Evolutionary conservation across 2,888 invertebrate species (phyloP), one percentile per base, ranked within the genome.

Genomic region (Noctua janthe): DNA sequence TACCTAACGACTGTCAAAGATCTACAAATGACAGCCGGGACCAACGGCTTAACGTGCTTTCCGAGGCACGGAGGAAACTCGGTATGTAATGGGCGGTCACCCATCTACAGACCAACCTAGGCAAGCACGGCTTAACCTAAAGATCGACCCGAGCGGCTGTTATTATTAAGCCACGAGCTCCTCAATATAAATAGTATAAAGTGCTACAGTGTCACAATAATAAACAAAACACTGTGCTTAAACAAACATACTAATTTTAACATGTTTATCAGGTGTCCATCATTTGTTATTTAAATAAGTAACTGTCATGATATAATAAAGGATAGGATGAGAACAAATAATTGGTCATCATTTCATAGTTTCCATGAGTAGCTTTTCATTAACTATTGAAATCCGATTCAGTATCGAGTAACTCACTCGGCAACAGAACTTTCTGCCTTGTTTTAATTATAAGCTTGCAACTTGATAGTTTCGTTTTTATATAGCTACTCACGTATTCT

Each of bases 391-490:
- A 74, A 83, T 80, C 47, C n/a, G 39, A 80, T 74, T 56, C 56
- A 79, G 74, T 74, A 51, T 82, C 71, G 43, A 66, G 51, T 66
- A 74, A 51, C 43, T 71, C 43, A 43, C 39, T 66, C 35, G 51
- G 35, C 73, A 71, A 47, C 23, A 29, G 20, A 62, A 64, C 35
- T 70, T 73, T 71, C 35, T 20, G 71, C n/a, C 49, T 66, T 35
- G 62, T 10, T 71, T 81, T 76, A 74, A 71, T 72, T 74, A 72
- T 67, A 85, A 74, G 39, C 47, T 47, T 75, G 72, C 59, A 78
- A 74, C 70, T 71, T 71, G 76, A 85, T 85, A 76, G 82, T 82
- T 85, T 85, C 39, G 78, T 66, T 59, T 66, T 59, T 66, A 78
- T 51, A 72, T 35, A 49, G 20, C 70, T 70, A 69, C 29, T 29